Base-by-base conservation (phyloP, 2,888 invertebrate genomes). In the Chymomyza caudatula region DNA sequence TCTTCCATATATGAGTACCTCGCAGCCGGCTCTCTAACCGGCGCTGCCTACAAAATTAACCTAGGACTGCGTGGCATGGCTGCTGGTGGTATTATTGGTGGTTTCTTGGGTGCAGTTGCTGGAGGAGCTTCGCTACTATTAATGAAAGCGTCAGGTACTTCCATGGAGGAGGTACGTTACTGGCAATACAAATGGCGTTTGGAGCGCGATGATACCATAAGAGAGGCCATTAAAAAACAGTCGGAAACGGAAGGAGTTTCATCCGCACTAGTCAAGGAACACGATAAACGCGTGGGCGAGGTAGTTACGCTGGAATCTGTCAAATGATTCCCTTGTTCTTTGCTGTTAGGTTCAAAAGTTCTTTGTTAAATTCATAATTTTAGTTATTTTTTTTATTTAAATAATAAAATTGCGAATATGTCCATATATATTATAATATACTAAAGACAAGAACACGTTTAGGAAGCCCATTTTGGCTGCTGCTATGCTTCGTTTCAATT, bases 21-120 rank as follows among this genome's bases (percentile, higher is more conserved):
- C 0, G 80, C 91, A 1, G 95, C 94, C 0, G 96, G 95, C 6
- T 89, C 91, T 0, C 5, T 93, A 0, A 93, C 94, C 0, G 90
- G 96, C 0, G 91, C 92, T 0, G 15, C 94, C 4, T 96, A 94
- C 86, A 96, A 94, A 90, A 87, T 93, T 0, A 92, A 92, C 77
- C 87, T 94, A 84, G 96, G 96, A 0, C 87, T 94, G 1, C 92
- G 93, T 58, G 96, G 93, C 4, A 92, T 93, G 88, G 73, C 93
- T 3, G 94, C 94, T 42, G 96, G 96, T 5, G 92, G 92, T 49
- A 89, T 92, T 15, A 84, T 95, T 87, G 96, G 95, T 57, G 90
- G 92, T 4, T 79, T 88, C 1, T 85, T 95, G 61, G 95, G 95
- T 57, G 85, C 92, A 0, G 44, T 93, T 1, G 93, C 92, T 54